A percentile compares a stretch with the other conserved stretches of the same genome.
Conservation (phyloP, 2,113 vertebrate species). For the Perccottus glenii region DNA sequence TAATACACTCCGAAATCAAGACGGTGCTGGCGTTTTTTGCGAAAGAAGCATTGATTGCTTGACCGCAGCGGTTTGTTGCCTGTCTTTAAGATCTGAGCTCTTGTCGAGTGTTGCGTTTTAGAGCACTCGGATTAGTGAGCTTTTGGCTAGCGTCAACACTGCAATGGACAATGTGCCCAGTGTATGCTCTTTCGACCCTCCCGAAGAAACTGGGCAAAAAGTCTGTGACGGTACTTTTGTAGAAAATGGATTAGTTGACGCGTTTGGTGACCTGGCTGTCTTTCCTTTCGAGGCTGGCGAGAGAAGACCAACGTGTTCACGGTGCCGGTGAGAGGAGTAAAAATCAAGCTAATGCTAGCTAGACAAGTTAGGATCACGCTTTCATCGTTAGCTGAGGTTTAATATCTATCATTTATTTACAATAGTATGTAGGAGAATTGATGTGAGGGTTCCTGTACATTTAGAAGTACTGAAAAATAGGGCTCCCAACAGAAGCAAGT, state of each 20-base stretch:
- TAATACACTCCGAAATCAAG: too few species aligned
- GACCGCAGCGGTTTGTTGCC: neutral
- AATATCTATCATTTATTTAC: too few species aligned
- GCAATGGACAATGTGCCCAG: constrained; percentile 50
- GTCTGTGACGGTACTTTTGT: constrained; percentile 15
- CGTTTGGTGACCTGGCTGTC: constrained; percentile 80
- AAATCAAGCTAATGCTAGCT: constrained; percentile 56
- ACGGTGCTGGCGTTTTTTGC: too few species aligned
- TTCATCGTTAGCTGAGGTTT: neutral
- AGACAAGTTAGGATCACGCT: constrained; percentile 8
- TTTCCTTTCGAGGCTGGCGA: constrained; percentile 84
- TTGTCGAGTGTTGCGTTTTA: constrained; percentile 11
- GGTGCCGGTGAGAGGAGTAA: constrained; percentile 83
- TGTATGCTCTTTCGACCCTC: neutral
- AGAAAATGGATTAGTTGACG: constrained; percentile 57
- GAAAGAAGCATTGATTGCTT: neutral
- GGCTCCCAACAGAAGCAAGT: too few species aligned
- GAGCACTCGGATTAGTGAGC: constrained; percentile 19
- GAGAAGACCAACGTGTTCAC: constrained; percentile 86
- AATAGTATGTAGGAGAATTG: too few species aligned
- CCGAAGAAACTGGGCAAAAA: constrained; percentile 20
- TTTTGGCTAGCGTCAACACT: constrained; percentile 25
- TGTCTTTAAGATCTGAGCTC: constrained; percentile 12
- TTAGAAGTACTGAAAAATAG: too few species aligned
- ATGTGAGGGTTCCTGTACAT: too few species aligned